Base-by-base conservation (phyloP, 2,888 invertebrate species). In the Luperina nickerlii region DNA sequence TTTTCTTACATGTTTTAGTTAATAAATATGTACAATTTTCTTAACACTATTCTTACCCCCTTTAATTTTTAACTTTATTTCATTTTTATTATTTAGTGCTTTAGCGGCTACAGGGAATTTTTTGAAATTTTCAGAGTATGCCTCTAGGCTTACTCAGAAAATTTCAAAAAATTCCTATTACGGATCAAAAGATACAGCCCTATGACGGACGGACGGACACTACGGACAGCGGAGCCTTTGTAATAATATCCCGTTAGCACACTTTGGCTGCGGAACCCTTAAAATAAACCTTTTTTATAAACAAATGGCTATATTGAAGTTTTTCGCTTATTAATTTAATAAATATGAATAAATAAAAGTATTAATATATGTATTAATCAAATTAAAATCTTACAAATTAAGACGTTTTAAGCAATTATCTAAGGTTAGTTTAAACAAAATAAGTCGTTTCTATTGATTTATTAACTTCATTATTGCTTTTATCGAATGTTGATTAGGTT, bases 381-480 rank as follows among this genome's bases (percentile, higher is more conserved):
- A 51, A 51, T 51, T 51, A 20, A 51, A 20, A 51, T 51, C 6
- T 51, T 51, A 63, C 60, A 84, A 78, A 81, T 81, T 71, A 74
- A 72, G 65, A 74, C 60, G 32, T 71, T 38, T 57, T 45, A 67
- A 78, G 32, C 63, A 65, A 60, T 51, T 48, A 42, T 27, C 20
- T 70, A 65, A 74, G 13, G 51, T 32, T 51, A 63, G 8, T 71
- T 73, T 68, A 27, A 68, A 65, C 38, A 76, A 79, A 79, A 70
- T 57, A 57, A 57, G 51, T 57, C 48, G 63, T 85, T 77, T 82
- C 6, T 75, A 73, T 76, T 79, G 27, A 77, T 79, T 54, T 82
- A 68, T 68, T 74, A 54, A 68, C 51, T 27, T 74, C 20, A 70
- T 69, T 66, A 75, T 77, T 60, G 63, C 32, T 51, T 76, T 69